These are phyloP conservation scores for Burhinus bistriatus DNA, from an alignment of 2,113 vertebrate species.

Conservation along the genomic window DNA sequence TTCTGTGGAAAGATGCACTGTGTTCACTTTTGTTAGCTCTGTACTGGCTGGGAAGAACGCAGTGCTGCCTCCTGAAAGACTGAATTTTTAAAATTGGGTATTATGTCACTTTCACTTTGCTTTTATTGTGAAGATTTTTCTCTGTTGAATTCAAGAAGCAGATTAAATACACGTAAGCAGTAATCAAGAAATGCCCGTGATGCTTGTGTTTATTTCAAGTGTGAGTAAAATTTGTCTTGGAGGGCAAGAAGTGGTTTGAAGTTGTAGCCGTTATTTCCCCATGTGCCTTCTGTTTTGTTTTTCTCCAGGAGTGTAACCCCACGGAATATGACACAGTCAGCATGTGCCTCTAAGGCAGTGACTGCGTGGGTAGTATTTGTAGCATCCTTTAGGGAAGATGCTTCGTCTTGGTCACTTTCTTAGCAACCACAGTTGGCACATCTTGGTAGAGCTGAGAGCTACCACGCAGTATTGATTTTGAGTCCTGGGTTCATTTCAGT, in stretches of 20 bases:
- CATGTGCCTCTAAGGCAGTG: fast-evolving
- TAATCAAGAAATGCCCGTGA: background rate
- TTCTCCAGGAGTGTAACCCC: background rate
- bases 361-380: background rate
- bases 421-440: background rate
- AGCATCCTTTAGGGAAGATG: background rate
- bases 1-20: background rate
- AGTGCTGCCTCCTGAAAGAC: background rate
- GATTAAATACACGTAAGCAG: background rate
- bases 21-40: background rate
- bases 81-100: background rate
- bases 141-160: background rate
- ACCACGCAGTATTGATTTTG: background rate
- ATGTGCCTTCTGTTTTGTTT: background rate
- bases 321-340: background rate
- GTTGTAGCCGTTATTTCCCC: background rate
- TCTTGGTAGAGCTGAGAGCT: background rate
- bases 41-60: background rate
- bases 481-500: background rate
- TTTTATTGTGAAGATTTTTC: background rate
- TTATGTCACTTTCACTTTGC: background rate
- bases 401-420: background rate
- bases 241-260: background rate
- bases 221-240: background rate
- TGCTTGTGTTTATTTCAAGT: background rate